Base-by-base conservation (phyloP, 2,113 vertebrate genomes). In the Mustela nigripes region DNA sequence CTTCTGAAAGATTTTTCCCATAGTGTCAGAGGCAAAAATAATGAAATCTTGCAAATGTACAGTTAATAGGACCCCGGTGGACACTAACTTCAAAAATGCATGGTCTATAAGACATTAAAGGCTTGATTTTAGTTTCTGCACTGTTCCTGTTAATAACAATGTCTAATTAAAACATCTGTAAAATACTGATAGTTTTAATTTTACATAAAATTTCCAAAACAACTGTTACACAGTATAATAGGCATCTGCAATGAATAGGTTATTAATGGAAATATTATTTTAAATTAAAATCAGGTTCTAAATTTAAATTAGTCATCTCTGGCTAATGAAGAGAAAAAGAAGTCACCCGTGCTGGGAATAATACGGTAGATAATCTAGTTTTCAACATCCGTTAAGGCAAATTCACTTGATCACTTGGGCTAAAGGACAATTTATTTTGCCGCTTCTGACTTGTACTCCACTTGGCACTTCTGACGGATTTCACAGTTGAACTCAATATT, bases 131-230 rank as follows among this genome's bases (percentile, higher is more conserved):
- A 98, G 96, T 97, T 98, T 97, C 98, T 98, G 94, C 91, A 98
- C 98, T 97, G 98, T 98, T 98, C 98, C 98, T 98, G 98, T 99
- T 99, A 99, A 98, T 98, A 99, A 99, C 98, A 98, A 96, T 97
- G 98, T 97, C 98, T 99, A 99, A 99, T 99, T 99, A 99, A 99
- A 99, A 99, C 98, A 99, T 99, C 99, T 98, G 98, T 99, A 99
- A 99, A 98, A 97, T 95, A 97, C 96, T 98, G 98, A 98, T 98
- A 98, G 98, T 98, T 99, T 99, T 98, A 98, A 98, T 98, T 99
- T 98, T 98, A 99, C 97, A 98, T 98, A 98, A 98, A 98, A 98
- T 95, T 65, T 98, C 98, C 97, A 98, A 98, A 99, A 97, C 88
- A 96, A 98, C 92, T 94, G 94, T 98, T 97, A 97, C 95, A 89